Conservation (phyloP, 1,140 invertebrate species). For the Orchestia grillus region DNA sequence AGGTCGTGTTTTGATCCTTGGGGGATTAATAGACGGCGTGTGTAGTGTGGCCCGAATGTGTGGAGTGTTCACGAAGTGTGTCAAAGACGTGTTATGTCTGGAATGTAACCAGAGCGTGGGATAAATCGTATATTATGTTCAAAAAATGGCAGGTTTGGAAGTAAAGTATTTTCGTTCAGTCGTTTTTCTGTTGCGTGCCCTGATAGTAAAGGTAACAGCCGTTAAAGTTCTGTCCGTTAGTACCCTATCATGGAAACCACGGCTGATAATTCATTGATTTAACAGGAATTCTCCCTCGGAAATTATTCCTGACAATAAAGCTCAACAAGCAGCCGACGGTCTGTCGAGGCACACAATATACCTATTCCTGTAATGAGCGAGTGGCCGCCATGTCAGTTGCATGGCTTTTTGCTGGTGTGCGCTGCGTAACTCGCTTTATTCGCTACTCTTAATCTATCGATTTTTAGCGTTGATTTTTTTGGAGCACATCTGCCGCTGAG, state of each 20-base stretch:
- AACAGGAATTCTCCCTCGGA: background rate
- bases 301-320: background rate
- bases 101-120: background rate
- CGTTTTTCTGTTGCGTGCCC: background rate
- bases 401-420: background rate
- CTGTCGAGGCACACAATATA: background rate
- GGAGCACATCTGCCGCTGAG: constrained; percentile 13
- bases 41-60: too few relatives aligned
- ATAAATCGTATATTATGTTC: background rate
- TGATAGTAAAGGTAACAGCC: background rate
- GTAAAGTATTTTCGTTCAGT: background rate
- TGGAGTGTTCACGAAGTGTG: too few relatives aligned
- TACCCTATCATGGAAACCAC: background rate
- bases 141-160: background rate
- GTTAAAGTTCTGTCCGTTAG: background rate
- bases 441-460: background rate
- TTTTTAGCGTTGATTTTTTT: constrained; percentile 9
- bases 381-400: background rate
- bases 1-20: too few relatives aligned
- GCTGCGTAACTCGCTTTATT: constrained; percentile 16
- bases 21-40: too few relatives aligned
- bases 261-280: background rate
- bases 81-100: background rate
- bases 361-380: background rate
- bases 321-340: background rate